Evolutionary conservation across 1,140 invertebrate species (phyloP), one percentile per base, ranked within the genome.

Genomic region (Bombus balteatus): DNA sequence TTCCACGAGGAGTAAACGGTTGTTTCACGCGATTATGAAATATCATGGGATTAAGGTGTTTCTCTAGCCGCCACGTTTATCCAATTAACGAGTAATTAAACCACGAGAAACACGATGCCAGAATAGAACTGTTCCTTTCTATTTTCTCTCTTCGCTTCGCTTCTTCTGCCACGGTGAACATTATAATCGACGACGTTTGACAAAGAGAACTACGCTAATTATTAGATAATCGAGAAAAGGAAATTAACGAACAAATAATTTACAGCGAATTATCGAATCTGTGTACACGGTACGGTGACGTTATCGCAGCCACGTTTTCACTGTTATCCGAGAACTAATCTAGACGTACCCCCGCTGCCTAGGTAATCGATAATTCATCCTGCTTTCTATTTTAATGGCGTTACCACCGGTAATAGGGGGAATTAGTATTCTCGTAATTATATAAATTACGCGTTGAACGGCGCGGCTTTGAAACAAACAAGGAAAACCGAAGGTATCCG

Each of bases 391-490:
- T 77, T 83, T 76, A 77, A 77, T 25, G 43, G 2, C 72, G 47
- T 57, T 75, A 62, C 28, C 41, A 5, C n/a, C 15, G 34, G 22
- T 53, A 77, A 77, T 57, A 66, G 65, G n/a, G 62, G 25, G 59
- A 83, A 76, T 83, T 70, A 47, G 41, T 77, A 39, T 70, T 66
- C 57, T 22, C 34, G 73, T 65, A 77, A 83, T 83, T 68, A 53
- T 77, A 83, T 83, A 75, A 83, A 83, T 77, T 83, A 76, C 34
- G 72, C 43, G 39, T 39, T 25, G 53, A 47, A n/a, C 9, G 57
- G 8, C 47, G 39, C 37, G 12, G 28, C 47, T 18, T 53, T 53
- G 47, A 53, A 18, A 53, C 47, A 70, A 37, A 3, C 34, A n/a
- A 65, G 9, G 25, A 32, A 57, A 28, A 13, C 25, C 62, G 66